These are phyloP conservation scores for Drosophila mojavensis DNA, from an alignment of 1,140 invertebrate species.

Conservation along the genomic window DNA sequence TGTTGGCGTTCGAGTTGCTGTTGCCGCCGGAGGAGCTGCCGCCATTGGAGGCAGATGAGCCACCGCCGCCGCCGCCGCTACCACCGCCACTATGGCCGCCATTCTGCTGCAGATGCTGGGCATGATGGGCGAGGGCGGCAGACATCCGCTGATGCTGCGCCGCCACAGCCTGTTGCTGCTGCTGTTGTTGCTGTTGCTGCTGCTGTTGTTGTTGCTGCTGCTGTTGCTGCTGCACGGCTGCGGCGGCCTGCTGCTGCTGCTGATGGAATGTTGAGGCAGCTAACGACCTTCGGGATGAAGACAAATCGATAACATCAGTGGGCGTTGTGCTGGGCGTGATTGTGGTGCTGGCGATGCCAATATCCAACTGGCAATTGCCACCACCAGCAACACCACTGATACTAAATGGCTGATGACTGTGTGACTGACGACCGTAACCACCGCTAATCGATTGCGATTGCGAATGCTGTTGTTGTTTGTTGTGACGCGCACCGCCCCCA, in stretches of 20 bases:
- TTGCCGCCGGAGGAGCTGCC: conserved; percentile 37
- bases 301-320: conserved; percentile 84
- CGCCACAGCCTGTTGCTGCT: conserved; percentile 49
- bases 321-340: conserved; percentile 61
- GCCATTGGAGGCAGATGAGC: conserved; percentile 9
- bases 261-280: conserved; percentile 71
- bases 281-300: conserved; percentile 84
- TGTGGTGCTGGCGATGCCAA: conserved; percentile 47
- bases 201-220: conserved; percentile 31
- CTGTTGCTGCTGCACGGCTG: conserved; percentile 62
- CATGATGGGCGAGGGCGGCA: conserved; percentile 58
- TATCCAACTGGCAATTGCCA: conserved; percentile 45
- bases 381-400: background rate
- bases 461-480: conserved; percentile 1
- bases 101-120: conserved; percentile 61
- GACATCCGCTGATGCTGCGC: conserved; percentile 64
- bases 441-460: conserved; percentile 33
- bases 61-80: conserved; percentile 35
- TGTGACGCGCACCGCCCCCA: conserved; percentile 2
- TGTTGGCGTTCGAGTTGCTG: conserved; percentile 50
- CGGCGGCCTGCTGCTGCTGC: conserved; percentile 62
- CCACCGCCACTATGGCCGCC: conserved; percentile 53
- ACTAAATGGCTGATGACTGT: conserved; percentile 55
- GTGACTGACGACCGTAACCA: conserved; percentile 62
- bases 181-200: conserved; percentile 57